These are phyloP conservation scores for Philopedon plagiatum DNA, from an alignment of 2,888 invertebrate species.

Conservation along the genomic window DNA sequence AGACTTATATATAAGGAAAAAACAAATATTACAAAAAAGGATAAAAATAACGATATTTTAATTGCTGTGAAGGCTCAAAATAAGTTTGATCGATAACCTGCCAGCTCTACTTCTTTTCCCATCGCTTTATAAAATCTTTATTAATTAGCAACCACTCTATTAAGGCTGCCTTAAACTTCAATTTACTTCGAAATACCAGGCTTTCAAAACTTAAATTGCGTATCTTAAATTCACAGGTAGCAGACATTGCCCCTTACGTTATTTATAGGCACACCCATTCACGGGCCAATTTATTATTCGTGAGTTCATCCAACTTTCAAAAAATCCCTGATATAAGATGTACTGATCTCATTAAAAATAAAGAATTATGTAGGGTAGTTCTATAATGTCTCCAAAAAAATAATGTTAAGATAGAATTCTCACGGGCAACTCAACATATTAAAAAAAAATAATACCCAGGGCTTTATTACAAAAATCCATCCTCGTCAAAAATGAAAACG, in stretches of 20 bases:
- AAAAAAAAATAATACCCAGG: no score
- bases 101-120: constrained; percentile 4
- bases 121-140: constrained; percentile 33
- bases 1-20: no score
- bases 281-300: constrained; percentile 1
- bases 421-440: no score
- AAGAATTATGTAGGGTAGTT: no score
- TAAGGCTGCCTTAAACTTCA: constrained; percentile 26
- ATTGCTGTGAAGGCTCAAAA: not conserved
- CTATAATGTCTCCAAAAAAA: no score
- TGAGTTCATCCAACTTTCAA: not conserved
- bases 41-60: no score
- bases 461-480: no score
- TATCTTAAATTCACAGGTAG: constrained; percentile 5
- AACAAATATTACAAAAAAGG: no score
- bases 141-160: constrained; percentile 37
- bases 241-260: not conserved
- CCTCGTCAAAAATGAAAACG: no score
- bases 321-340: no score
- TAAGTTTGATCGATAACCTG: not conserved
- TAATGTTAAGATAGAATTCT: no score
- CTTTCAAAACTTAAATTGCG: constrained; percentile 11
- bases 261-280: not conserved
- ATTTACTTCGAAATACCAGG: constrained; percentile 6
- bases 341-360: no score